These are phyloP conservation scores for Cordylochernes scorpioides DNA, from an alignment of 2,888 invertebrate species.

Conservation along the genomic window DNA sequence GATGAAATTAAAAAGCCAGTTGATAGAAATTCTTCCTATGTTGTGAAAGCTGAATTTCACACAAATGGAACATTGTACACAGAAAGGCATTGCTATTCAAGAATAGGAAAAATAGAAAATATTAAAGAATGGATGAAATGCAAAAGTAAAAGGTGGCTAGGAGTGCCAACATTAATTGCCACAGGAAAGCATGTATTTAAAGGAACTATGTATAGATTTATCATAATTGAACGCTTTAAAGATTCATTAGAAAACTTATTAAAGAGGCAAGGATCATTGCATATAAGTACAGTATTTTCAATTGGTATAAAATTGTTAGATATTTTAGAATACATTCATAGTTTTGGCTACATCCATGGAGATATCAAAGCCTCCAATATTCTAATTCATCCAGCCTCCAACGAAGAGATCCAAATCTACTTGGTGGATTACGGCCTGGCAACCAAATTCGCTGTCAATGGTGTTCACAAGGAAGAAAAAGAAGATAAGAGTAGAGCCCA, in stretches of 20 bases:
- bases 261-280: too few relatives aligned
- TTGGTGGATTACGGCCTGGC: slow-evolving; percentile 10
- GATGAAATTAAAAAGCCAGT: slow-evolving; percentile 38
- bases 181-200: too few relatives aligned
- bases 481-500: slow-evolving; percentile 70
- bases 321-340: slow-evolving; percentile 69
- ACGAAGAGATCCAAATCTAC: slow-evolving; percentile 18
- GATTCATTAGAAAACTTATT: too few relatives aligned
- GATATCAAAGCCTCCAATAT: slow-evolving; percentile 93
- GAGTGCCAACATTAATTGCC: too few relatives aligned
- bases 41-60: slow-evolving; percentile 72
- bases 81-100: slow-evolving; percentile 76
- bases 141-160: too few relatives aligned
- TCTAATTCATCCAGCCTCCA: slow-evolving; percentile 41
- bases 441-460: slow-evolving; percentile 5
- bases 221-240: too few relatives aligned
- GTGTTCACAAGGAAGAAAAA: slow-evolving; percentile 47
- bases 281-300: too few relatives aligned
- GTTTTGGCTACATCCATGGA: slow-evolving; percentile 73
- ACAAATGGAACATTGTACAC: slow-evolving; percentile 86
- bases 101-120: slow-evolving; percentile 38
- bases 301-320: slow-evolving; percentile 59
- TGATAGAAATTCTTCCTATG: slow-evolving; percentile 41
- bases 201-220: too few relatives aligned
- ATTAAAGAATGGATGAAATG: too few relatives aligned